Evolutionary conservation across 2,113 vertebrate species (phyloP).

Genomic region (Eretmochelys imbricata): DNA sequence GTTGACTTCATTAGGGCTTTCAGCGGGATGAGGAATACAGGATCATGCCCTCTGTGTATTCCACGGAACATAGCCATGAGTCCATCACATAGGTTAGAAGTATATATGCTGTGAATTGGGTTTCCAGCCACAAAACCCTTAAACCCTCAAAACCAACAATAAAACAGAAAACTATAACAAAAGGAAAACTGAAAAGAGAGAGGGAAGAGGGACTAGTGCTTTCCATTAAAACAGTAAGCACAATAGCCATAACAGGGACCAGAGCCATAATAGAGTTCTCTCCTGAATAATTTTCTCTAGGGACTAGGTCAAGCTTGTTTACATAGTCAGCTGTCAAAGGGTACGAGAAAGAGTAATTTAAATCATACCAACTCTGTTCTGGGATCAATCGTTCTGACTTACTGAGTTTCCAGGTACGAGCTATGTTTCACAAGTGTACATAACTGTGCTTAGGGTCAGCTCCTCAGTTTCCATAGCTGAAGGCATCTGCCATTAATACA

Average conservation of each 20-base stretch:
- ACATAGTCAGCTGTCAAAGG: neutral
- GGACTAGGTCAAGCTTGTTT: neutral
- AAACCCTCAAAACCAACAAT: neutral
- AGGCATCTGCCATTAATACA: neutral
- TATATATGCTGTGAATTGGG: neutral
- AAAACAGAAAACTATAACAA: neutral
- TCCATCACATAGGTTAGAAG: slow-evolving; percentile 5
- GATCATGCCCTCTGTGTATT: neutral
- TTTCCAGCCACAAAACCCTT: neutral
- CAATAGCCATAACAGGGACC: neutral
- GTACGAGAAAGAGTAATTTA: neutral
- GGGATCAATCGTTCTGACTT: neutral
- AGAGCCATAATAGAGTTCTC: neutral
- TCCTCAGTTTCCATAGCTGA: neutral
- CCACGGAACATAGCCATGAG: neutral
- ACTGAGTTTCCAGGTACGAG: neutral
- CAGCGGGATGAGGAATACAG: slow-evolving; percentile 1
- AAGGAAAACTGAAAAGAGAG: neutral
- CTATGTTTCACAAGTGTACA: neutral
- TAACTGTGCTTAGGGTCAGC: neutral
- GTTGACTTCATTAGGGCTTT: neutral
- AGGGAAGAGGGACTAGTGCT: neutral
- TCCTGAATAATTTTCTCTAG: neutral
- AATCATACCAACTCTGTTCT: neutral
- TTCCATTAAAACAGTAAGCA: neutral